Base-by-base conservation (phyloP, 1,140 invertebrate genomes). In the Mylabris phalerata region DNA sequence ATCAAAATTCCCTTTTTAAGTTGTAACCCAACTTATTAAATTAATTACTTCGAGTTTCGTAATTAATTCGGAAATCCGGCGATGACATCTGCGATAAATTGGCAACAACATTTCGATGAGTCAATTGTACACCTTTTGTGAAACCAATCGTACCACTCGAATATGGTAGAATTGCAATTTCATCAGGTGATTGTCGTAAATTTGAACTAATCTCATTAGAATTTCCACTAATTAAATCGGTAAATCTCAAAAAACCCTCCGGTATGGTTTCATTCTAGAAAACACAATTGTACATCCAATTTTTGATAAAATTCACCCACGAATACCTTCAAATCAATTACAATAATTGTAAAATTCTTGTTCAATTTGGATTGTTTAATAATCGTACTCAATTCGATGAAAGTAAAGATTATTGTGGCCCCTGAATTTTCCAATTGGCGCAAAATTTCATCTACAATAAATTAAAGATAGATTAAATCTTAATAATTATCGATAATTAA, bases 81-180 rank as follows among this genome's bases (percentile, higher is more conserved):
- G 24, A 65, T 4, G 67, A 44, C 1, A 75, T 50, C 74, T 85
- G 26, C 63, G 73, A 68, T 32, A 60, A 27, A 62, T 84, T 84
- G 2, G 77, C 72, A 26, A 78, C 69, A 48, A 83, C 70, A 69
- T 83, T 84, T 54, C 69, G 76, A 69, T 93, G 85, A 0, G 86
- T 86, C 1, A 92, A 68, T 75, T 91, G 83, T 0, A 93, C 90
- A 27, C 88, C 90, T 79, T 95, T 95, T 9, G 92, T 89, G 44
- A 87, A 68, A 10, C 92, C 91, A 26, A 90, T 93, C 3, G 91
- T 93, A 13, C 91, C 91, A 71, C 89, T 92, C 0, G 90, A 86
- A 71, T 79, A 86, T 19, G 79, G 79, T 48, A 85, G 61, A 55
- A 83, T 64, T n/a, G 77, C 70, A 7, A 79, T 69, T 65, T 84